These are phyloP conservation scores for Oreochromis mossambicus DNA, from an alignment of 2,797 vertebrate genomes.

Conservation along the genomic window DNA sequence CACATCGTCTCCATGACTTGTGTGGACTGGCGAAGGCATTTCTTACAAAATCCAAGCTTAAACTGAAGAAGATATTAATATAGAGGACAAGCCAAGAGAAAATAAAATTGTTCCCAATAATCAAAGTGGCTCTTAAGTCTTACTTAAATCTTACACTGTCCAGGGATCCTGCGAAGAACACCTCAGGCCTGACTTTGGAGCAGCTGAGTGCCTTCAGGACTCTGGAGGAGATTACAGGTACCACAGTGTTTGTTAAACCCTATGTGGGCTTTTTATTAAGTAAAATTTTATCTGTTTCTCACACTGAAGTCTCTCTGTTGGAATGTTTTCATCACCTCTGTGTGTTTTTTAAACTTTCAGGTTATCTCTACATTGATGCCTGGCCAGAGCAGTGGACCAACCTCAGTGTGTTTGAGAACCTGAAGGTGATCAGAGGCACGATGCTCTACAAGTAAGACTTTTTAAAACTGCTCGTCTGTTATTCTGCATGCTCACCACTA, in stretches of 20 bases:
- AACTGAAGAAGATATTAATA: neutral
- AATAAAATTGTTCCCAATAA: neutral
- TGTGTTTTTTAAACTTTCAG: slow-evolving; percentile 59
- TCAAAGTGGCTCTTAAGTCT: neutral
- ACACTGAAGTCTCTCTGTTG: neutral
- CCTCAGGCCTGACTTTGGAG: slow-evolving; percentile 72
- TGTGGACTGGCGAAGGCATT: neutral
- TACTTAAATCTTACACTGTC: neutral
- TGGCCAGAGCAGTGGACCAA: slow-evolving; percentile 82
- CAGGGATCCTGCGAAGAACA: slow-evolving; percentile 77
- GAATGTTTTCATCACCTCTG: neutral
- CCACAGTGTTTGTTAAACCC: neutral
- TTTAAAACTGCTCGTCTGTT: neutral
- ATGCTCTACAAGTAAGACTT: slow-evolving; percentile 86
- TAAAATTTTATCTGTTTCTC: neutral
- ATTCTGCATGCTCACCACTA: neutral
- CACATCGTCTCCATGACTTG: neutral
- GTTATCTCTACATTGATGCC: slow-evolving; percentile 89
- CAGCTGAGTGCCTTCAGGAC: slow-evolving; percentile 81
- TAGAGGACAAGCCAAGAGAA: neutral
- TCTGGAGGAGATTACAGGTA: slow-evolving; percentile 95
- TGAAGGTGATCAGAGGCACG: slow-evolving; percentile 87
- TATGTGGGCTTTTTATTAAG: neutral
- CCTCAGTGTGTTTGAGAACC: slow-evolving; percentile 89
- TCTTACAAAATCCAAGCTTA: neutral